Base-by-base conservation (phyloP, 2,888 invertebrate genomes). In the Lasioglossum malachurum region DNA sequence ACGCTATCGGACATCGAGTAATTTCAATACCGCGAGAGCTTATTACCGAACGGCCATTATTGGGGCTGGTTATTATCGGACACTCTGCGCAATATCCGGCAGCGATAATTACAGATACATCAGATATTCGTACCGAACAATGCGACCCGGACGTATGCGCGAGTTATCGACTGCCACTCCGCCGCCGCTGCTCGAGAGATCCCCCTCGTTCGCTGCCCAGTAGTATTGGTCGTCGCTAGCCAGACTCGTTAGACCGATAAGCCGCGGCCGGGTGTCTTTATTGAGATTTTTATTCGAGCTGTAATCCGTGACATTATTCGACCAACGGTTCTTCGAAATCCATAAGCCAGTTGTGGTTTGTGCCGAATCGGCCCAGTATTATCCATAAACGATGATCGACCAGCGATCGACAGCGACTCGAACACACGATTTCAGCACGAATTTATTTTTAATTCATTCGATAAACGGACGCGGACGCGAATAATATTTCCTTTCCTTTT, bases 61-160 rank as follows among this genome's bases (percentile, higher is more conserved):
- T 12, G 64, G 35, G 69, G 64, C 23, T 46, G 71, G 74, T 60
- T 41, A 86, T 86, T 86, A 84, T 84, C 75, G 85, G 75, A 73
- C 75, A 69, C 78, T 73, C 80, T 49, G 78, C 38, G 83, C 81
- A 84, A 87, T 87, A 87, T 87, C 87, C 87, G 87, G 64, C 83
- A 79, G 83, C 81, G 87, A 83, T 84, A 84, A 87, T 87, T 87
- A 87, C 71, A 79, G 87, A 79, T 87, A 83, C 81, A 87, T 87
- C 83, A 84, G 83, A 83, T 84, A 86, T 71, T 75, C 87, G 78
- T 2, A 10, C 31, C 31, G 73, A 74, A 83, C 86, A 87, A 83
- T 83, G 80, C 72, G 67, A 80, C 83, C 44, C 27, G 80, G 71
- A 71, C 67, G 79, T 49, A 31, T 60, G 60, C 60, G 27, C 75